Conservation (phyloP, 2,113 vertebrate species). For the Rhadina sibilatrix region DNA sequence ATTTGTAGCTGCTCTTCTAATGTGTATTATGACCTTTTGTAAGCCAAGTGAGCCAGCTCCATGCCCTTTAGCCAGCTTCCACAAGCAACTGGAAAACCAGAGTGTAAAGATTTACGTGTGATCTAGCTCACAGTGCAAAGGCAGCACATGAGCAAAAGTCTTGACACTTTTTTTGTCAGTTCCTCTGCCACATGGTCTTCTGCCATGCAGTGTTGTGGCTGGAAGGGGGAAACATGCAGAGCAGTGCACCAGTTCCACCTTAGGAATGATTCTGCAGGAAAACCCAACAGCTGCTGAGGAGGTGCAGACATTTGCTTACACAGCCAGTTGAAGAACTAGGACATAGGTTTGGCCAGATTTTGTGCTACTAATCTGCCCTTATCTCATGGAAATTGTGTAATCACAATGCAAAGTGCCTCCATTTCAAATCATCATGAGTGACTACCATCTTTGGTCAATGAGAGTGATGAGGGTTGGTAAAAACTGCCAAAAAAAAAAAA, state of each 20-base stretch:
- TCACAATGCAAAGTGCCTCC: background rate
- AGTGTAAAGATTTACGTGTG: background rate
- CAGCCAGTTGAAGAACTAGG: background rate
- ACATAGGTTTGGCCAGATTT: background rate
- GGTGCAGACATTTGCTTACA: background rate
- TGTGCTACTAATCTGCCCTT: background rate
- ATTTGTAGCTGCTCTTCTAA: background rate
- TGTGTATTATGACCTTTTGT: background rate
- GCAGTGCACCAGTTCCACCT: background rate
- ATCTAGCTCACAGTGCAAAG: background rate
- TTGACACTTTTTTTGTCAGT: background rate
- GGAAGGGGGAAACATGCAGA: background rate
- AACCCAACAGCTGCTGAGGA: background rate
- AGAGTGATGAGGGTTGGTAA: background rate
- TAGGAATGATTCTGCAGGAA: background rate
- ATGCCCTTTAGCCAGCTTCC: background rate
- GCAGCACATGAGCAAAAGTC: background rate
- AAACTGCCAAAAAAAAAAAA: background rate
- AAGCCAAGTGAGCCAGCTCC: background rate
- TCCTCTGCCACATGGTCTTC: accelerated
- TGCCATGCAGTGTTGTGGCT: background rate
- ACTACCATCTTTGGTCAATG: background rate
- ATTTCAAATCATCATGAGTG: background rate
- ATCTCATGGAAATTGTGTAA: background rate
- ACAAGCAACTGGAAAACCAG: background rate